Conservation (phyloP, 1,140 invertebrate species). For the Sinonovacula constricta region DNA sequence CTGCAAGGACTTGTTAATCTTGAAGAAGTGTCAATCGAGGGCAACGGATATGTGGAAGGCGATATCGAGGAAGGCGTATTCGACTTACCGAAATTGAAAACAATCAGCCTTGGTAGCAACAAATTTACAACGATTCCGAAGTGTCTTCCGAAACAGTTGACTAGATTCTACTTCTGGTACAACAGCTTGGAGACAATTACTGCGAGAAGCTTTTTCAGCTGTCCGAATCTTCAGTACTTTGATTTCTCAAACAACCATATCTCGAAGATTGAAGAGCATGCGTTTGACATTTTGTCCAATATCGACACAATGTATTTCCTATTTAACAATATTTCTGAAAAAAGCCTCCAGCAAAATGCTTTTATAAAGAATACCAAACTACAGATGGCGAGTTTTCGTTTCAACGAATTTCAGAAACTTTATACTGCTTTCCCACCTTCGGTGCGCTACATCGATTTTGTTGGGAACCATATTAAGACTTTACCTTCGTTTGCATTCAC, state of each 20-base stretch:
- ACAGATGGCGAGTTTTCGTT: slow-evolving; percentile 15
- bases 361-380: slow-evolving; percentile 52
- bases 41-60: slow-evolving; percentile 18
- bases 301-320: slow-evolving; percentile 38
- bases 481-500: slow-evolving; percentile 49
- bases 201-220: slow-evolving; percentile 31
- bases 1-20: slow-evolving; percentile 30
- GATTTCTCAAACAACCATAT: slow-evolving; percentile 45
- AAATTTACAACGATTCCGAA: slow-evolving; percentile 43
- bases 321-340: slow-evolving; percentile 53
- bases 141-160: slow-evolving; percentile 40
- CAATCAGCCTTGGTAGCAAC: slow-evolving; percentile 32
- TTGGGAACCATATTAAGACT: slow-evolving; percentile 53
- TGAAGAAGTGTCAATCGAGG: slow-evolving; percentile 18
- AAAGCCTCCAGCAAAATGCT: slow-evolving; percentile 17
- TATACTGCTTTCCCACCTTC: slow-evolving; percentile 17
- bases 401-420: slow-evolving; percentile 34
- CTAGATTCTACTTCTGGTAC: slow-evolving; percentile 24
- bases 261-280: slow-evolving; percentile 14
- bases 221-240: slow-evolving; percentile 34
- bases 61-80: slow-evolving; percentile 48
- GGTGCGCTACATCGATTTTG: slow-evolving; percentile 49
- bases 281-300: slow-evolving; percentile 42
- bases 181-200: slow-evolving; percentile 34
- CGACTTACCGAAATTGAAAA: slow-evolving; percentile 45